Evolutionary conservation across 1,140 invertebrate species (phyloP).

Genomic region (Acromyrmex echinatior): DNA sequence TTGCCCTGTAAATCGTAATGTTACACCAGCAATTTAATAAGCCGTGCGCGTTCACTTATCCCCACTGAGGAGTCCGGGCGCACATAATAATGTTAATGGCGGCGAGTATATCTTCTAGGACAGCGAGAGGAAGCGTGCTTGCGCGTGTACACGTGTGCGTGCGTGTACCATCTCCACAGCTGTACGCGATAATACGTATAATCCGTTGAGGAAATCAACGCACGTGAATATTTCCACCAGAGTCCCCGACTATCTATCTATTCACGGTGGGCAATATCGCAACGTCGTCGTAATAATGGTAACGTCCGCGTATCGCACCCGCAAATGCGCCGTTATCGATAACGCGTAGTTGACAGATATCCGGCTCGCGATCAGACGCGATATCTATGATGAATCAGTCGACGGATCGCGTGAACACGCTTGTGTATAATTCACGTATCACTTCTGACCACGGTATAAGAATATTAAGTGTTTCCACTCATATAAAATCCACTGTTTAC

Average conservation of each 20-base stretch:
- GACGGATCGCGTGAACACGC: background rate
- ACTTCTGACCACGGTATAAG: background rate
- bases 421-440: background rate
- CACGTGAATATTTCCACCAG: slow-evolving; percentile 48
- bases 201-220: slow-evolving; percentile 57
- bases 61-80: slow-evolving; percentile 72
- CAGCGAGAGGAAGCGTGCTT: slow-evolving; percentile 34
- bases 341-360: slow-evolving; percentile 49
- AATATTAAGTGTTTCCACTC: too few species aligned
- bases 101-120: slow-evolving; percentile 79
- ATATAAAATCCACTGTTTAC: too few species aligned
- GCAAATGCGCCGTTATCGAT: slow-evolving; percentile 41
- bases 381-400: slow-evolving; percentile 36
- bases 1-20: slow-evolving; percentile 79
- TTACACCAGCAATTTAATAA: slow-evolving; percentile 79
- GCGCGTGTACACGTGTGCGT: background rate
- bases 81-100: slow-evolving; percentile 80
- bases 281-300: slow-evolving; percentile 62
- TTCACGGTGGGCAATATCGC: slow-evolving; percentile 38
- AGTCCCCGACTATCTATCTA: slow-evolving; percentile 31
- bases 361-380: background rate
- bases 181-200: slow-evolving; percentile 46
- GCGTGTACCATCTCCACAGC: background rate
- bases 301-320: slow-evolving; percentile 48
- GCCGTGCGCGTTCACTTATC: slow-evolving; percentile 77